Conservation (phyloP, 1,140 invertebrate species). For the Cydia fagiglandana region DNA sequence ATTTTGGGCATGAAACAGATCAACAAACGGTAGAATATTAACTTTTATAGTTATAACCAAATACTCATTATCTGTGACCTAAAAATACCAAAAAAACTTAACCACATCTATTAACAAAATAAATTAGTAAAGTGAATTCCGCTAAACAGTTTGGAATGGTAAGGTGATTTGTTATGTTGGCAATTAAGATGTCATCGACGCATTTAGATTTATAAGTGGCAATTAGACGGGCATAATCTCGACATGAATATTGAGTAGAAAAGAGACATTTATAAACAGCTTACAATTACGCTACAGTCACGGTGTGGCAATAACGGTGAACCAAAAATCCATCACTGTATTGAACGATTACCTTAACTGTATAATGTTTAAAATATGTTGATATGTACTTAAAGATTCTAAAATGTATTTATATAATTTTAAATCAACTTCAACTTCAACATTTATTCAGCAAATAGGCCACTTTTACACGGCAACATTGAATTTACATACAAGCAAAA, state of each 20-base stretch:
- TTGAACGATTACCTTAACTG: constrained; percentile 34
- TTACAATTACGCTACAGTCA: constrained; percentile 48
- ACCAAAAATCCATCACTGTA: constrained; percentile 33
- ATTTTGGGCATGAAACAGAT: not conserved
- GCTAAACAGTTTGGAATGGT: constrained; percentile 48
- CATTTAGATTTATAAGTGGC: constrained; percentile 68
- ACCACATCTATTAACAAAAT: constrained; percentile 25
- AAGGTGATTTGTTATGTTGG: constrained; percentile 57
- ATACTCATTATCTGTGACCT: constrained; percentile 6
- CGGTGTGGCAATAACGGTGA: constrained; percentile 42
- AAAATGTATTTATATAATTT: too few relatives aligned
- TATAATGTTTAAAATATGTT: not conserved
- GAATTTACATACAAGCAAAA: too few relatives aligned
- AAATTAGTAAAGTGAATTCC: constrained; percentile 32
- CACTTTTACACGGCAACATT: too few relatives aligned
- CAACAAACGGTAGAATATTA: constrained; percentile 52
- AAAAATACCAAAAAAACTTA: constrained; percentile 14
- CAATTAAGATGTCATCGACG: constrained; percentile 74
- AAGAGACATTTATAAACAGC: constrained; percentile 57
- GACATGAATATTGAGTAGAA: constrained; percentile 65
- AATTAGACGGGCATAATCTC: constrained; percentile 66
- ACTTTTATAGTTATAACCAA: constrained; percentile 21
- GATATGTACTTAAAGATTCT: too few relatives aligned
- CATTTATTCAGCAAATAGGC: too few relatives aligned
- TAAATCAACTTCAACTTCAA: too few relatives aligned